A percentile compares a stretch with the other conserved stretches of the same genome.
These are phyloP conservation scores for Lepus europaeus DNA, from an alignment of 2,113 vertebrate genomes.

Conservation along the genomic window DNA sequence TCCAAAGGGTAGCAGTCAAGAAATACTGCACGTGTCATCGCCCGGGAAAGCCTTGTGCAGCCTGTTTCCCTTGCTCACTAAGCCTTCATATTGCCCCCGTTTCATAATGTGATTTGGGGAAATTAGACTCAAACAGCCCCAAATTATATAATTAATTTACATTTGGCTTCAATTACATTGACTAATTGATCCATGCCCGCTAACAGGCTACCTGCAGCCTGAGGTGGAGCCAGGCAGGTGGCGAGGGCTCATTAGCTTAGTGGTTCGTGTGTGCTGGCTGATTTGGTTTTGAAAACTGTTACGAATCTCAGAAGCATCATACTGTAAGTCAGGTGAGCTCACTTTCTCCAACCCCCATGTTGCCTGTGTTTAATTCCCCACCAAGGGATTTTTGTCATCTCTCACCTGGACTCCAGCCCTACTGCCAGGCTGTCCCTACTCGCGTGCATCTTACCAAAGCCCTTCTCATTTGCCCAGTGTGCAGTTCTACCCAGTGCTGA, in stretches of 20 bases:
- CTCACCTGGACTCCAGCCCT: background rate
- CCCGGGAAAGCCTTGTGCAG: slow-evolving; percentile 45
- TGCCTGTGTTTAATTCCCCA: background rate
- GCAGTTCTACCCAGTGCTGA: background rate
- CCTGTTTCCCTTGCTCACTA: slow-evolving; percentile 68
- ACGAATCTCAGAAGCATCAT: slow-evolving; percentile 47
- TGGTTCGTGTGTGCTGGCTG: slow-evolving; percentile 43
- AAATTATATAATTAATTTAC: slow-evolving; percentile 84
- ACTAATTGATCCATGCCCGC: slow-evolving; percentile 79
- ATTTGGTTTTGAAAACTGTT: slow-evolving; percentile 64
- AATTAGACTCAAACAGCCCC: slow-evolving; percentile 79
- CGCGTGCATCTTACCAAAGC: background rate
- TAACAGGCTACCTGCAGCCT: slow-evolving; percentile 75
- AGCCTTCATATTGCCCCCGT: slow-evolving; percentile 75
- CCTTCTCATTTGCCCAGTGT: background rate
- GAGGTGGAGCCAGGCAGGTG: slow-evolving; percentile 79
- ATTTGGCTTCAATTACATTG: slow-evolving; percentile 82
- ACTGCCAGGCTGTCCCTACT: no score
- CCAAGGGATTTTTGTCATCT: background rate
- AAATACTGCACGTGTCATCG: slow-evolving; percentile 43
- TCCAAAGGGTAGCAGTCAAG: background rate
- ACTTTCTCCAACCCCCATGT: background rate
- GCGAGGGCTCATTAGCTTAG: slow-evolving; percentile 65
- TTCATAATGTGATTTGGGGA: slow-evolving; percentile 81
- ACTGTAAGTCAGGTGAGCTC: slow-evolving; percentile 53